Conservation (phyloP, 2,797 vertebrate genomes). For the Threskiornis aethiopicus region DNA sequence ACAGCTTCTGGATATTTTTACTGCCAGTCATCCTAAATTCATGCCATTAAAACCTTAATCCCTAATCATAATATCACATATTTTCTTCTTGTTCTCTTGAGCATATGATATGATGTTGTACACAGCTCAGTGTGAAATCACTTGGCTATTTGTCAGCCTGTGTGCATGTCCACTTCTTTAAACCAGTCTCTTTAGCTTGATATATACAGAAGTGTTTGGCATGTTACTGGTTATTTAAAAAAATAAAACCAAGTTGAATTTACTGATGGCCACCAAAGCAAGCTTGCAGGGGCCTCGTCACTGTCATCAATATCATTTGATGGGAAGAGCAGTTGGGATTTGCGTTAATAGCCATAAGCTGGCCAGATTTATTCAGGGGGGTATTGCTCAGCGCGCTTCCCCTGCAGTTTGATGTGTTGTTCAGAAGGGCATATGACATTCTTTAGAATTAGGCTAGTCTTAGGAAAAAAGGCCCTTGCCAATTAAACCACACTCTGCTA, state of each 20-base stretch:
- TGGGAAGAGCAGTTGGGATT: not conserved
- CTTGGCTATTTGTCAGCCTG: not conserved
- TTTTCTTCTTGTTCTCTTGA: not conserved
- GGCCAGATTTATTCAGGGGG: conserved; percentile 13
- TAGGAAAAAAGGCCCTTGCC: conserved; percentile 12
- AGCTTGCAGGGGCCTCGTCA: not conserved
- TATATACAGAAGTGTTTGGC: not conserved
- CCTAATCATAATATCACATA: not conserved
- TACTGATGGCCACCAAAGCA: not conserved
- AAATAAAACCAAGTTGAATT: not conserved
- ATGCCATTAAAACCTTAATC: not conserved
- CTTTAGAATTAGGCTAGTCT: conserved; percentile 3
- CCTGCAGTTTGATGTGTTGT: conserved; percentile 1
- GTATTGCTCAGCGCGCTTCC: not conserved
- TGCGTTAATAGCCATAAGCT: not conserved
- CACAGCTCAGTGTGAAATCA: not conserved
- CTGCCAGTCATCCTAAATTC: not conserved
- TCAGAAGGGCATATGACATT: not conserved
- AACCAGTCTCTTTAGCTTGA: not conserved
- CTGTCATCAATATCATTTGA: not conserved
- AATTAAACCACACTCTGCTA: not conserved
- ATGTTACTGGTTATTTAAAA: not conserved
- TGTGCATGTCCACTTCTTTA: not conserved
- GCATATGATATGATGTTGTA: not conserved
- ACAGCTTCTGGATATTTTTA: not conserved